phyloP scores from a whole-genome alignment of 2,888 invertebrate species.

The Pachycephus smyrnensis region DNA sequence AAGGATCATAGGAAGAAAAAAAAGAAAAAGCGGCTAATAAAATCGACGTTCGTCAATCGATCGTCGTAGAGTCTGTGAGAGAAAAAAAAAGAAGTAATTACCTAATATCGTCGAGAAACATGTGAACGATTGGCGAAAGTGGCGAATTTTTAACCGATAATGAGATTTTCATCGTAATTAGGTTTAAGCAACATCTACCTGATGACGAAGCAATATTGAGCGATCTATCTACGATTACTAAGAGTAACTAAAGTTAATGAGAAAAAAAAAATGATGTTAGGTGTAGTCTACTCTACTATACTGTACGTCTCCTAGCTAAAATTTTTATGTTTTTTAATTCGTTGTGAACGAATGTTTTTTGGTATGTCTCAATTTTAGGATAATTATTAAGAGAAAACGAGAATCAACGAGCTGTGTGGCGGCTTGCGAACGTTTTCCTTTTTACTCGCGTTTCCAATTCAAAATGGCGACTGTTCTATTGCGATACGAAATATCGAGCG shows the following conservation, averaged over 20 bases:
- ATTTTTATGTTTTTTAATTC: constrained; percentile 57
- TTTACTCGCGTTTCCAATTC: constrained; percentile 1
- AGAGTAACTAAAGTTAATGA: constrained; percentile 24
- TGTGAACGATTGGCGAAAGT: not conserved
- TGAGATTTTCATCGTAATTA: constrained; percentile 37
- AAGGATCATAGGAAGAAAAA: not conserved
- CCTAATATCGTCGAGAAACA: constrained; percentile 12
- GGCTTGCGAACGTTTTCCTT: constrained; percentile 32
- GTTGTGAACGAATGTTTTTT: constrained; percentile 56
- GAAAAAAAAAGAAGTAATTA: constrained; percentile 7
- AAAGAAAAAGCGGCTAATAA: not conserved
- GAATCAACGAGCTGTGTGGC: constrained; percentile 51
- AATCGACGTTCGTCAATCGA: not conserved
- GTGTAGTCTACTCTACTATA: constrained; percentile 54
- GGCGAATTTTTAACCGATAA: constrained; percentile 13
- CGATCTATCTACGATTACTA: constrained; percentile 49
- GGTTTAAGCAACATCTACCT: constrained; percentile 60
- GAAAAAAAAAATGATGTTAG: constrained; percentile 47
- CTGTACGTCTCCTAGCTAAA: constrained; percentile 55
- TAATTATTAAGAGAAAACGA: constrained; percentile 37
- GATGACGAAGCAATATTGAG: constrained; percentile 61
- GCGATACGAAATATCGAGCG: not conserved
- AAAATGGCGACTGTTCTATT: not conserved
- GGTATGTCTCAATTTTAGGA: constrained; percentile 47
- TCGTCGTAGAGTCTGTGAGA: constrained; percentile 7